These are phyloP conservation scores for Syngnathus typhle DNA, from an alignment of 2,113 vertebrate genomes.

Conservation along the genomic window DNA sequence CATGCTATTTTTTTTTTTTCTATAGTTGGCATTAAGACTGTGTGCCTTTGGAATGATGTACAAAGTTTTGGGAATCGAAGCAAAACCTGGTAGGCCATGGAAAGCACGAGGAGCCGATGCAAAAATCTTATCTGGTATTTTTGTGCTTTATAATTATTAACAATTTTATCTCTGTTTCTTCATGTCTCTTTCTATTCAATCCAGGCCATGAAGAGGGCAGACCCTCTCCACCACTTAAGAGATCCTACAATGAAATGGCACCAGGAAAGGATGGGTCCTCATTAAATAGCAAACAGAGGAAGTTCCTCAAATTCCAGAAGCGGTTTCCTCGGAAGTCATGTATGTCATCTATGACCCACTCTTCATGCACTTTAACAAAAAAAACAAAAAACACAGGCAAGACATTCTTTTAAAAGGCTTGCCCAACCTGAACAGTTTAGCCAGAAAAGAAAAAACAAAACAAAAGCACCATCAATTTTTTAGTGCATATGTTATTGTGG, in stretches of 20 bases:
- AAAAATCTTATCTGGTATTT: conserved; percentile 49
- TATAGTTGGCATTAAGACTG: conserved; percentile 84
- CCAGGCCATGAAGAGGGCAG: conserved; percentile 76
- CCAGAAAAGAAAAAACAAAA: background rate
- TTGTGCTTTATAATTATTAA: background rate
- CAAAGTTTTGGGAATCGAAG: conserved; percentile 90
- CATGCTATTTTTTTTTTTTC: background rate
- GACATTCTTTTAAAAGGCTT: background rate
- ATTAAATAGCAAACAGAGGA: conserved; percentile 83
- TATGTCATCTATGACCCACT: conserved; percentile 31
- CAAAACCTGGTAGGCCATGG: conserved; percentile 77
- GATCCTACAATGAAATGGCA: conserved; percentile 75
- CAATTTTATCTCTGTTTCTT: background rate
- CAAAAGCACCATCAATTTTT: background rate
- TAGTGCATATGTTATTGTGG: background rate
- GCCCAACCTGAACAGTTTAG: background rate
- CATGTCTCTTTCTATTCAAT: conserved; percentile 1
- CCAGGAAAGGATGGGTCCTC: conserved; percentile 71
- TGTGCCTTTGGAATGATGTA: conserved; percentile 91
- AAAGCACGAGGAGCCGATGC: conserved; percentile 70
- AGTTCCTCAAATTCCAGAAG: conserved; percentile 83
- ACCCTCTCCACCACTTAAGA: conserved; percentile 74
- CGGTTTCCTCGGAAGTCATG: conserved; percentile 59
- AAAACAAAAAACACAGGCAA: background rate
- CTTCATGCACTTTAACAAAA: background rate